Evolutionary conservation across 2,888 invertebrate species (phyloP).

Genomic region (Melieria crassipennis): DNA sequence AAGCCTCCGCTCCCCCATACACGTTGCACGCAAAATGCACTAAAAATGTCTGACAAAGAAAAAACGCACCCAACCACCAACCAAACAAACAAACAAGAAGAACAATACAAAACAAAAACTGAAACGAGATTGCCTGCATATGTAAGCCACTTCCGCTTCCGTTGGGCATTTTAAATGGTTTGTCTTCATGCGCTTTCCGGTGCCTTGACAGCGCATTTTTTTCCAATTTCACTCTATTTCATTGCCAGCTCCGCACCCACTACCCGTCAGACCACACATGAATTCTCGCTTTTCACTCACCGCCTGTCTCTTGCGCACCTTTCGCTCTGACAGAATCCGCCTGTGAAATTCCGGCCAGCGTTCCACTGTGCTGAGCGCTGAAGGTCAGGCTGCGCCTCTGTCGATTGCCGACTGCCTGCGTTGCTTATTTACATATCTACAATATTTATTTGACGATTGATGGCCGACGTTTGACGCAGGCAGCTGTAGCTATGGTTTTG

Average conservation of each 20-base stretch:
- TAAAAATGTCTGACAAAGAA: neutral
- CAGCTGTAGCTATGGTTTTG: too few species aligned
- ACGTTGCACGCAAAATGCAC: too few species aligned
- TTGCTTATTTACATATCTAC: neutral
- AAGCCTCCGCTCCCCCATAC: too few species aligned
- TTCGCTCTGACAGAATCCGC: too few species aligned
- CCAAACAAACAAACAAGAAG: neutral
- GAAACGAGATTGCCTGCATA: slow-evolving; percentile 22
- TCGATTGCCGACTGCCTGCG: neutral
- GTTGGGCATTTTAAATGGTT: slow-evolving; percentile 40
- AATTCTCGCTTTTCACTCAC: too few species aligned
- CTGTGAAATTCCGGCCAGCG: too few species aligned
- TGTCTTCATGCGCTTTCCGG: slow-evolving; percentile 21
- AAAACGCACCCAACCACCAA: neutral
- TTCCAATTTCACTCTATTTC: too few species aligned
- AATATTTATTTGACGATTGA: too few species aligned
- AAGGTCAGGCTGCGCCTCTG: too few species aligned
- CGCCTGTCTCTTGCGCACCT: too few species aligned
- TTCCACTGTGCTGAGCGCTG: too few species aligned
- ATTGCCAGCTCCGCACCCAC: neutral
- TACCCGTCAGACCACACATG: slow-evolving; percentile 1
- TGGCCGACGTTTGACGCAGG: too few species aligned
- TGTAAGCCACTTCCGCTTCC: slow-evolving; percentile 42
- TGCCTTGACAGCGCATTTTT: slow-evolving; percentile 25
- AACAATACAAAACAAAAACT: neutral